phyloP scores from a whole-genome alignment of 2,888 invertebrate genomes.

The Seira ritae region DNA sequence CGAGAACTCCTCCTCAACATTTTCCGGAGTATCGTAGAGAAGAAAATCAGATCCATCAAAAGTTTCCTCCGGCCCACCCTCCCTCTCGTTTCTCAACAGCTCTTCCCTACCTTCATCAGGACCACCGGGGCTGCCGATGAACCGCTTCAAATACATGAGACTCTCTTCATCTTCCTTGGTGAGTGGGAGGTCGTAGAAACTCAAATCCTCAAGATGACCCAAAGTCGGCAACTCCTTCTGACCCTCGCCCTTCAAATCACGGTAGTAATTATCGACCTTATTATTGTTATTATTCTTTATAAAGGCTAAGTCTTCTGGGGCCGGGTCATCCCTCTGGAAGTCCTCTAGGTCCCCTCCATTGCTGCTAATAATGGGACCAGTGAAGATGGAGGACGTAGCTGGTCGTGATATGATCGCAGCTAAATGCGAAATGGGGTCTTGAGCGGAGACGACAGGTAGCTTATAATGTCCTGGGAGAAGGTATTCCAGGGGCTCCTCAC shows the following conservation, averaged over 20 bases:
- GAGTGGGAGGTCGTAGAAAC: slow-evolving; percentile 48
- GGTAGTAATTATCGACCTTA: slow-evolving; percentile 44
- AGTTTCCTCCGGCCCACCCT: slow-evolving; percentile 27
- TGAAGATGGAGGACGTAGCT: slow-evolving; percentile 26
- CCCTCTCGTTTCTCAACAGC: slow-evolving; percentile 29
- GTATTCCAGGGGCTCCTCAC: slow-evolving; percentile 46
- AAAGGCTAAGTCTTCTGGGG: slow-evolving; percentile 76
- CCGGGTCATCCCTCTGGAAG: slow-evolving; percentile 44
- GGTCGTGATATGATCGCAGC: slow-evolving; percentile 37
- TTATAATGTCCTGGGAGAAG: slow-evolving; percentile 56
- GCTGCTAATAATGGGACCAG: slow-evolving; percentile 15
- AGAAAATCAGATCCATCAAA: slow-evolving; percentile 31
- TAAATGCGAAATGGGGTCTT: slow-evolving; percentile 46
- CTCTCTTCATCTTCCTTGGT: slow-evolving; percentile 56
- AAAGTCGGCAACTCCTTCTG: neutral
- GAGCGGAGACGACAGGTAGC: slow-evolving; percentile 38
- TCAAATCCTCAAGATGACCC: slow-evolving; percentile 39
- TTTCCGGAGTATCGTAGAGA: slow-evolving; percentile 44
- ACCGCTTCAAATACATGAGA: slow-evolving; percentile 60
- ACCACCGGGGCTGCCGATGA: slow-evolving; percentile 39
- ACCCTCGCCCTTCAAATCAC: slow-evolving; percentile 21
- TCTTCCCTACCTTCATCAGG: slow-evolving; percentile 36
- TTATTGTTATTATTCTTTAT: slow-evolving; percentile 74
- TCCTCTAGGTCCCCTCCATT: slow-evolving; percentile 46
- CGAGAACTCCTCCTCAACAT: slow-evolving; percentile 40